phyloP scores from a whole-genome alignment of 2,888 invertebrate species.

The Hyles lineata region DNA sequence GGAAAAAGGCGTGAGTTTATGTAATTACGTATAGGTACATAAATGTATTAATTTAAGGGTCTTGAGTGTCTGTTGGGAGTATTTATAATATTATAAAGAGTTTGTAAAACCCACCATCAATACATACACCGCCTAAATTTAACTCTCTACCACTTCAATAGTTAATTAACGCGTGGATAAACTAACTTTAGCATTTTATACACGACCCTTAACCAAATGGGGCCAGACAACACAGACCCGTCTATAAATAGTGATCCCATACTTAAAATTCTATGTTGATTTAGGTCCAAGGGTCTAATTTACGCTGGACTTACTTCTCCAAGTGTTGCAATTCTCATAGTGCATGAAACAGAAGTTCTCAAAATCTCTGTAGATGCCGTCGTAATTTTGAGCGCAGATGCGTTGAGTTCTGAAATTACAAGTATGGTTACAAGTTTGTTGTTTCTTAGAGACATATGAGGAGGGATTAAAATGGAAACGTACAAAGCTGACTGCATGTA shows the following conservation, averaged over 20 bases:
- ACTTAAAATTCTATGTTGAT: not conserved
- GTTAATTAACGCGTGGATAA: not conserved
- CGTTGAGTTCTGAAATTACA: constrained; percentile 58
- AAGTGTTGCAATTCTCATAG: constrained; percentile 76
- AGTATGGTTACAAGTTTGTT: not conserved
- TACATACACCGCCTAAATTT: not conserved
- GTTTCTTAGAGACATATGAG: not conserved
- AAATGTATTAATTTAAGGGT: too few relatives aligned
- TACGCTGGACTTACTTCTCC: constrained; percentile 66
- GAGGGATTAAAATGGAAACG: constrained; percentile 5
- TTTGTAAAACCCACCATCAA: not conserved
- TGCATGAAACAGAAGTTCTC: constrained; percentile 75
- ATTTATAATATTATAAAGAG: too few relatives aligned
- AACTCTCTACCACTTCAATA: not conserved
- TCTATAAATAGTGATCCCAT: not conserved
- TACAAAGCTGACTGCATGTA: not conserved
- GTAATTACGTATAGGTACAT: too few relatives aligned
- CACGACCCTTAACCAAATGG: not conserved
- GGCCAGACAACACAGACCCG: not conserved
- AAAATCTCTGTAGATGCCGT: constrained; percentile 65
- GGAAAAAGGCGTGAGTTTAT: too few relatives aligned
- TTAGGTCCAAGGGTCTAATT: not conserved
- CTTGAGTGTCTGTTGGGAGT: too few relatives aligned
- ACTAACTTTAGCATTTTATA: not conserved
- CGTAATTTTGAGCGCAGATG: constrained; percentile 69